Evolutionary conservation across 2,113 vertebrate genomes (phyloP).

Genomic region (Nettapus auritus): DNA sequence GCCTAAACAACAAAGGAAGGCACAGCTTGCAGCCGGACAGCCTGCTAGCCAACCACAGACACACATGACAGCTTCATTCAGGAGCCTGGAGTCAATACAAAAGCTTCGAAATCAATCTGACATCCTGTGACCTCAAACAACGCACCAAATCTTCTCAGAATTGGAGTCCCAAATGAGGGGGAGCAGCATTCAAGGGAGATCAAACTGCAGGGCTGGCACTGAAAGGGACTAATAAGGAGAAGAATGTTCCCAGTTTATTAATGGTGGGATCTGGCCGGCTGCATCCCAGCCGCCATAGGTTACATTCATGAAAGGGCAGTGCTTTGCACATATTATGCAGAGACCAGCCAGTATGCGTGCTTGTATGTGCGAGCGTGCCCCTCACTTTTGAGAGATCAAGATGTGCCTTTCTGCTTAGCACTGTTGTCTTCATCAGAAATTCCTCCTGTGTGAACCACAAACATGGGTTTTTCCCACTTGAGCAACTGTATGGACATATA

Average conservation of each 20-base stretch:
- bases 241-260: slow-evolving; percentile 73
- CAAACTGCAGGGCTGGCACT: slow-evolving; percentile 75
- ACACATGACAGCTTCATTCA: slow-evolving; percentile 88
- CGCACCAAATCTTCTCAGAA: slow-evolving; percentile 84
- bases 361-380: neutral
- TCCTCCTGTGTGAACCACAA: slow-evolving; percentile 57
- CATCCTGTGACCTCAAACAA: slow-evolving; percentile 83
- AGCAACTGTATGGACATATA: neutral
- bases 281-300: slow-evolving; percentile 24
- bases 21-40: slow-evolving; percentile 88
- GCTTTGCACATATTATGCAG: slow-evolving; percentile 18
- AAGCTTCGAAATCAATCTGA: slow-evolving; percentile 86
- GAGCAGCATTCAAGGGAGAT: slow-evolving; percentile 83
- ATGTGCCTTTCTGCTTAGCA: slow-evolving; percentile 45
- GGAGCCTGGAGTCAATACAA: slow-evolving; percentile 80
- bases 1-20: slow-evolving; percentile 88
- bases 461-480: slow-evolving; percentile 58
- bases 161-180: slow-evolving; percentile 78
- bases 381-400: slow-evolving; percentile 51
- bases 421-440: slow-evolving; percentile 44
- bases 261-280: slow-evolving; percentile 52
- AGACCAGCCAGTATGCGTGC: neutral
- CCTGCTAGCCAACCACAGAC: slow-evolving; percentile 83
- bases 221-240: slow-evolving; percentile 67
- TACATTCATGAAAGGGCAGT: slow-evolving; percentile 44